Evolutionary conservation across 2,113 vertebrate species (phyloP).

Genomic region (Mesocricetus auratus): DNA sequence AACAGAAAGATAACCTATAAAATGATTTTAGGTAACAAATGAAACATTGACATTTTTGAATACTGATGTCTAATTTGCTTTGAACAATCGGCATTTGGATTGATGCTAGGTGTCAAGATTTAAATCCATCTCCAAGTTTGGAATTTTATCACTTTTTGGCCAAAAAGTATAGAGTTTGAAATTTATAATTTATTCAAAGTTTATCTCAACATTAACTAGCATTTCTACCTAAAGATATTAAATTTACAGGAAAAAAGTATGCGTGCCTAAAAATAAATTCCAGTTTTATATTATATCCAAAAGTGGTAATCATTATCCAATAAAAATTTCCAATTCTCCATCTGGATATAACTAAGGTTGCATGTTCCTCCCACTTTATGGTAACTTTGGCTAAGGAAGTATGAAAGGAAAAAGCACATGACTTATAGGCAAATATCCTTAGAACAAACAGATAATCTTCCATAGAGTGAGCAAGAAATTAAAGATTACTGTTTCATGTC

Average conservation of each 20-base stretch:
- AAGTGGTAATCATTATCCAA: background rate
- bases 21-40: background rate
- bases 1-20: background rate
- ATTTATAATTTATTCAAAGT: background rate
- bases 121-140: background rate
- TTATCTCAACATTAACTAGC: conserved; percentile 1
- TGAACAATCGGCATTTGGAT: background rate
- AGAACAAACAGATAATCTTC: background rate
- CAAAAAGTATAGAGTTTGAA: background rate
- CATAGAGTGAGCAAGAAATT: background rate
- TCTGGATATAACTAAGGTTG: background rate
- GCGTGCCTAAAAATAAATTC: background rate
- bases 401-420: background rate
- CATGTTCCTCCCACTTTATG: background rate
- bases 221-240: conserved; percentile 27
- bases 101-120: background rate
- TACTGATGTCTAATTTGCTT: conserved; percentile 3
- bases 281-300: background rate
- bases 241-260: background rate
- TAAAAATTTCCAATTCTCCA: background rate
- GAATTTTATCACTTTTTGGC: background rate
- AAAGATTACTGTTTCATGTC: background rate
- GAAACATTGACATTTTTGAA: background rate
- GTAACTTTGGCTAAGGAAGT: conserved; percentile 34
- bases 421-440: conserved; percentile 21